Conservation (phyloP, 2,888 invertebrate species). For the Malthinus flaveolus region DNA sequence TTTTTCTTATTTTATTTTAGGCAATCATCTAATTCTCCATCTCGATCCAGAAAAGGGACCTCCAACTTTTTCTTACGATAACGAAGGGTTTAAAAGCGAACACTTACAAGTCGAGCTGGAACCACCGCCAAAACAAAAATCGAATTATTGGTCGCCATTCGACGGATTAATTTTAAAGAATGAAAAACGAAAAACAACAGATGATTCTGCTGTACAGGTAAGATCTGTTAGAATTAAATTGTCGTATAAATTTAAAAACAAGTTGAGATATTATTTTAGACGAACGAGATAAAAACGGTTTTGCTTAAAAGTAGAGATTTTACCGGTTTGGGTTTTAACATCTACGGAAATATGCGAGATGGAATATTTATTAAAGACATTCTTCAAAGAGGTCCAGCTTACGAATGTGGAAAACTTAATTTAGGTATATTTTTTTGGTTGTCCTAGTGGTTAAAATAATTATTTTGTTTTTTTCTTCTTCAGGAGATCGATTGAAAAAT, state of each 20-base stretch:
- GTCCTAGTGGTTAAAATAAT: background rate
- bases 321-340: constrained; percentile 84
- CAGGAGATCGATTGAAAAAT: constrained; percentile 86
- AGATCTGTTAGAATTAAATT: constrained; percentile 30
- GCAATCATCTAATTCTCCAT: constrained; percentile 72
- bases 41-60: constrained; percentile 78
- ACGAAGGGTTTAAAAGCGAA: constrained; percentile 71
- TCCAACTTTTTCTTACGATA: constrained; percentile 78
- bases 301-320: constrained; percentile 84
- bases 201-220: constrained; percentile 62
- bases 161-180: constrained; percentile 50
- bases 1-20: constrained; percentile 54
- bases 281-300: constrained; percentile 65
- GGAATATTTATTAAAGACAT: constrained; percentile 89
- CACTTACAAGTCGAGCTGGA: background rate
- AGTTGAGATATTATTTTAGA: constrained; percentile 51
- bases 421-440: constrained; percentile 62
- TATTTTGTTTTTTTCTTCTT: constrained; percentile 19
- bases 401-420: constrained; percentile 78
- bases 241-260: background rate
- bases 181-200: constrained; percentile 60
- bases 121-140: constrained; percentile 46
- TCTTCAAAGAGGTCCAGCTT: constrained; percentile 84
- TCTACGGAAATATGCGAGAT: constrained; percentile 88
- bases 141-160: constrained; percentile 56